These are phyloP conservation scores for Echeneis naucrates DNA, from an alignment of 2,797 vertebrate species.

Conservation along the genomic window DNA sequence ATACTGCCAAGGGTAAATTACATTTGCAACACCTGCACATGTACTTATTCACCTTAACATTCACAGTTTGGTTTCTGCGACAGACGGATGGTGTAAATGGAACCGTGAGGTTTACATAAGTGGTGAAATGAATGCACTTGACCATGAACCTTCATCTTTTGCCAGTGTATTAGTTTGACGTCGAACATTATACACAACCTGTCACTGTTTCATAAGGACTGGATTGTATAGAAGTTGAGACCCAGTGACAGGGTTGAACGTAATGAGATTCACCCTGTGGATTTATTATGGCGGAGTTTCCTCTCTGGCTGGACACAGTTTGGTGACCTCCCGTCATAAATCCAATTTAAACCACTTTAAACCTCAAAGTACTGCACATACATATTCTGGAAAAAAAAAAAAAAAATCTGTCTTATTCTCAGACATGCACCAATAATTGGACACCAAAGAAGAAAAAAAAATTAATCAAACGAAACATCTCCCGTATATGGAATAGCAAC, in stretches of 20 bases:
- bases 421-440: conserved; percentile 55
- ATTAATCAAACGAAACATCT: conserved; percentile 9
- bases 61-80: conserved; percentile 27
- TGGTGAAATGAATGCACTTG: conserved; percentile 52
- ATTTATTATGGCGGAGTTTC: conserved; percentile 72
- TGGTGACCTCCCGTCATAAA: conserved; percentile 71
- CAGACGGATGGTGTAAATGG: conserved; percentile 46
- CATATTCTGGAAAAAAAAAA: conserved; percentile 36
- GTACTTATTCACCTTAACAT: conserved; percentile 18
- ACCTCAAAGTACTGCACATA: conserved; percentile 48
- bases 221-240: conserved; percentile 54
- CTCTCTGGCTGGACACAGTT: conserved; percentile 65
- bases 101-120: conserved; percentile 55
- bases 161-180: conserved; percentile 60
- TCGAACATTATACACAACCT: conserved; percentile 63
- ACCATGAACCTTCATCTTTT: conserved; percentile 64
- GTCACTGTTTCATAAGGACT: conserved; percentile 65
- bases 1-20: conserved; percentile 40
- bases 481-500: conserved; percentile 18
- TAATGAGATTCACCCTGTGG: conserved; percentile 67
- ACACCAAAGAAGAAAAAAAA: neutral
- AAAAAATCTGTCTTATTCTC: conserved; percentile 27
- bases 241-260: conserved; percentile 69
- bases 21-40: conserved; percentile 32
- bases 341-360: conserved; percentile 62